phyloP scores from a whole-genome alignment of 2,888 invertebrate genomes.

The Cephalotes varians region DNA sequence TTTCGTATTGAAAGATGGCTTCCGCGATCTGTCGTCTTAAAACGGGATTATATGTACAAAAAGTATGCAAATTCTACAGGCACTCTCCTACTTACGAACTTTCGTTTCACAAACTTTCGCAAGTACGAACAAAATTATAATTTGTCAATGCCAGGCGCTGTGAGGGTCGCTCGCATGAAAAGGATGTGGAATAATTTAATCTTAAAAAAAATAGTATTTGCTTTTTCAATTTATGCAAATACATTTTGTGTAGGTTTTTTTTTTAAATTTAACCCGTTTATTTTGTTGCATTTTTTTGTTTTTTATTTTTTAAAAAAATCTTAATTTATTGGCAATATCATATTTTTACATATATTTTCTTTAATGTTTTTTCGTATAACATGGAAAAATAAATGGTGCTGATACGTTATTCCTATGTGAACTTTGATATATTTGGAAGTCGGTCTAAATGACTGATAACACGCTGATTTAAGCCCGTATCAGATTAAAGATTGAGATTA shows the following conservation, averaged over 20 bases:
- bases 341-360: no score
- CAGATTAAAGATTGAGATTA: no score
- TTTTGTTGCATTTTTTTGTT: no score
- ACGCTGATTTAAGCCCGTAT: no score
- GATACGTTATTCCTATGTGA: no score
- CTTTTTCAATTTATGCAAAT: no score
- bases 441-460: no score
- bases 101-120: constrained; percentile 18
- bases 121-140: background rate
- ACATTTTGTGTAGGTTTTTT: background rate
- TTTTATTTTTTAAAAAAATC: no score
- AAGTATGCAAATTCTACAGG: constrained; percentile 34
- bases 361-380: no score
- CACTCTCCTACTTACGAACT: constrained; percentile 26
- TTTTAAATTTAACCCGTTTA: background rate
- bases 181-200: background rate
- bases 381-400: no score
- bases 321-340: no score
- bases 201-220: background rate
- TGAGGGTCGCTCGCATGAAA: background rate
- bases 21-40: constrained; percentile 16
- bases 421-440: no score
- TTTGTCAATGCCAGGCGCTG: constrained; percentile 14
- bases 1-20: constrained; percentile 30
- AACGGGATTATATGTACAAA: constrained; percentile 36